Base-by-base conservation (phyloP, 2,797 vertebrate genomes). In the Tauraco hartlaubi region DNA sequence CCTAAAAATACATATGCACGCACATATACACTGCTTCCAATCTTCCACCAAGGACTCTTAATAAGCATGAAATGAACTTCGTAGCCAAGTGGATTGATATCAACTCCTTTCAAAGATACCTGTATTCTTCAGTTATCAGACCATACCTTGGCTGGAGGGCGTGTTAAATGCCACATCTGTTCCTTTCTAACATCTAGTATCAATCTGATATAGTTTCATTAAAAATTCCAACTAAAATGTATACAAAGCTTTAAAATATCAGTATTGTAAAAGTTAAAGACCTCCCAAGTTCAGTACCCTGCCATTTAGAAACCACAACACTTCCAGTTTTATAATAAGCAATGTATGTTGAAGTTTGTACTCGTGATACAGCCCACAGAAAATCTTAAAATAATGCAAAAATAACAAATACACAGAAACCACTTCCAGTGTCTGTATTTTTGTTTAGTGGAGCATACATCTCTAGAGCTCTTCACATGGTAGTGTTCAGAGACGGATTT, bases 181-280 rank as follows among this genome's bases (percentile, higher is more conserved):
- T 95, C 92, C 78, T 84, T 69, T n/a, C 43, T 73, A 52, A 81
- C 43, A n/a, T 35, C 46, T 31, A 80, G 22, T 31, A 84, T 20
- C 44, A 52, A 68, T 28, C 35, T 75, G 72, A 72, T 44, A 31
- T 0, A 84, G n/a, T 67, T 76, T 71, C 49, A 56, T 71, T 63
- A 33, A 29, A 91, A 85, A 71, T 64, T 79, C 39, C 20, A 71
- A 61, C 8, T 39, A 41, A 74, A 92, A 90, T 61, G 79, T 28
- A 51, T 15, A 25, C 2, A 2, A 91, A 83, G n/a, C 41, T 94
- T 94, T 79, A 92, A 97, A 93, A 59, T 77, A 85, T 23, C 82
- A 21, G 4, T 76, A 89, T 51, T 66, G 81, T 67, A 90, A 88
- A 78, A 82, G 48, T 63, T 81, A 56, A 88, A 94, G 68, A 86